Evolutionary conservation across 37 sponge, comb jelly and placozoan genomes (phyloP), one percentile per base, ranked within the genome.

Genomic region (Hexactinellida sp.): DNA sequence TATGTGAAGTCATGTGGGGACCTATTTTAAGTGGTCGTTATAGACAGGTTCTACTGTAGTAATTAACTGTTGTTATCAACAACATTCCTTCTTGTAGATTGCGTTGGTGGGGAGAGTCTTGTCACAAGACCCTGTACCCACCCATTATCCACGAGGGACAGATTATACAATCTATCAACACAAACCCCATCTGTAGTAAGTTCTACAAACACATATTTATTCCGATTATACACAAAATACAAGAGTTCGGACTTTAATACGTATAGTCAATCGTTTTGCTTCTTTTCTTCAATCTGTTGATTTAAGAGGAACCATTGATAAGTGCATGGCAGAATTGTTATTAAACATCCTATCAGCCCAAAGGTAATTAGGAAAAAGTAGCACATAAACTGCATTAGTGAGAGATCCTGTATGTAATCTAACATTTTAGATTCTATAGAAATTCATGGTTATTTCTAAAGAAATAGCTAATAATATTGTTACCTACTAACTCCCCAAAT

Each of bases 61-160:
- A n/a, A n/a, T n/a, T n/a, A n/a, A n/a, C n/a, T n/a, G n/a, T n/a
- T n/a, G n/a, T n/a, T n/a, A n/a, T n/a, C 9, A 47, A 19, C 52
- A 47, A 47, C 52, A 47, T 47, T 47, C 52, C 16, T 47, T 47
- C 52, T n/a, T 63, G 28, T 63, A 63, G 76, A 63, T 63, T 63
- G 76, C 76, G 76, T 63, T 63, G 76, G 76, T 63, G 76, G 76
- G 76, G 76, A 63, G 76, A 63, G 76, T n/a, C 76, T 63, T 63
- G 76, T n/a, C 76, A 63, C 76, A 63, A 63, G 76, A 63, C 34
- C 3, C 76, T 63, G 19, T 63, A 63, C 76, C 76, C 76, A 7
- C 76, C 76, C 25, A 63, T 63, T 32, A 10, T 63, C 3, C 76
- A 63, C 76, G 76, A 63, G 34, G 76, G 76, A n/a, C 76, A 63